Base-by-base conservation (phyloP, 2,888 invertebrate species). In the Nemapogon koenigi region DNA sequence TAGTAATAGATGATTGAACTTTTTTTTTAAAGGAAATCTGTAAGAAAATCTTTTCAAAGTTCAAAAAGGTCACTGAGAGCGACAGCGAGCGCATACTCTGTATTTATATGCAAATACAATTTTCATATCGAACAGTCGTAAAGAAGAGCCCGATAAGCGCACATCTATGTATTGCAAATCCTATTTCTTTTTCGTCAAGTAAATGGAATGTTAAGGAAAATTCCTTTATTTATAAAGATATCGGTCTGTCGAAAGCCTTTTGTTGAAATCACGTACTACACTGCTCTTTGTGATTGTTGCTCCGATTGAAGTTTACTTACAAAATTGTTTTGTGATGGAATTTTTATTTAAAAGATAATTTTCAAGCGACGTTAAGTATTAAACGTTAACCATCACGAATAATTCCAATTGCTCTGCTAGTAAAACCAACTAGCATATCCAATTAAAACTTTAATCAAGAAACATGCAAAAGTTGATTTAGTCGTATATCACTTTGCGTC, bases 121-220 rank as follows among this genome's bases (percentile, higher is more conserved):
- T 37, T 38, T 38, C 32, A 16, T 36, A 37, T 10, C 14, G 8
- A 35, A 38, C 30, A 37, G 35, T 33, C 30, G 29, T 22, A 33
- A 39, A 27, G 17, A n/a, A 16, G 17, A 31, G 16, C 31, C 17
- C 30, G 33, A 37, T 39, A 37, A 38, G 22, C 15, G 32, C 8
- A 33, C 32, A 36, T 38, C 37, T 19, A 33, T 33, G 28, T 22
- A 42, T 40, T 38, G 33, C 22, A 35, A 39, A 41, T 41, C 31
- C 37, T 25, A 28, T 39, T 30, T 40, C 17, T 37, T 44, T 28
- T 32, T 35, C 32, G 33, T 8, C 19, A 16, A 33, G 17, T 31
- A 37, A 40, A 42, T 30, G 39, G 40, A 42, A 41, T 28, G 28
- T 16, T 32, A 35, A 35, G 27, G 37, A 27, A 31, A 22, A 37